Conservation (phyloP, 2,113 vertebrate genomes). For the Asarcornis scutulata region DNA sequence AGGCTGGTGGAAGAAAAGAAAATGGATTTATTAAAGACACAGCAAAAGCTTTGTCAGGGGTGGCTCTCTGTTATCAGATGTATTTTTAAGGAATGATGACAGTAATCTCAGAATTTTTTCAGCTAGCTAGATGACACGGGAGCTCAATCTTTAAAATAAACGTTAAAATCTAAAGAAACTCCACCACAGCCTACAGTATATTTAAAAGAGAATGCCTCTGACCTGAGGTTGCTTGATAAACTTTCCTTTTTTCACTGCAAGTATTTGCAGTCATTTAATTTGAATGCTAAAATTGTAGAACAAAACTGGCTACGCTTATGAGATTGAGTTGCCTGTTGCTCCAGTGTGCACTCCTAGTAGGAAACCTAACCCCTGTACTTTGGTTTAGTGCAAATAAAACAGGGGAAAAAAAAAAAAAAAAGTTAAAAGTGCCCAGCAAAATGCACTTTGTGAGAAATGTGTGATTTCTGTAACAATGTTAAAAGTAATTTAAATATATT, state of each 20-base stretch:
- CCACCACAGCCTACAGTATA: neutral
- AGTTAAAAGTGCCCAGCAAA: neutral
- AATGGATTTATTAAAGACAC: neutral
- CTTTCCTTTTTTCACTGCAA: neutral
- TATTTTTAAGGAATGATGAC: neutral
- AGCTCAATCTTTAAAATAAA: neutral
- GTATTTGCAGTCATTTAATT: neutral
- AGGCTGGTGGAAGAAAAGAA: neutral
- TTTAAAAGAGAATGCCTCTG: conserved; percentile 15
- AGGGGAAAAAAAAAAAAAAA: neutral
- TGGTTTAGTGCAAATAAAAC: neutral
- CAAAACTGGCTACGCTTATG: neutral
- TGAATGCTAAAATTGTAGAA: neutral
- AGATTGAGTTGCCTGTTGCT: conserved; percentile 2
- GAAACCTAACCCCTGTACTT: neutral
- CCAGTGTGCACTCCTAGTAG: neutral
- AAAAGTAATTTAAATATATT: conserved; percentile 33
- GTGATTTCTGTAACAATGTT: conserved; percentile 11
- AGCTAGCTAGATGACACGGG: neutral
- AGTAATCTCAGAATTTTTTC: neutral
- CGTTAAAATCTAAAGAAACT: neutral
- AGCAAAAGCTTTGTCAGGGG: conserved; percentile 1
- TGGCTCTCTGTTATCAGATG: neutral
- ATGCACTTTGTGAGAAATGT: neutral
- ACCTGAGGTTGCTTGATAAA: neutral